Evolutionary conservation across 2,797 vertebrate genomes (phyloP).

Genomic region (Micrastur ruficollis): DNA sequence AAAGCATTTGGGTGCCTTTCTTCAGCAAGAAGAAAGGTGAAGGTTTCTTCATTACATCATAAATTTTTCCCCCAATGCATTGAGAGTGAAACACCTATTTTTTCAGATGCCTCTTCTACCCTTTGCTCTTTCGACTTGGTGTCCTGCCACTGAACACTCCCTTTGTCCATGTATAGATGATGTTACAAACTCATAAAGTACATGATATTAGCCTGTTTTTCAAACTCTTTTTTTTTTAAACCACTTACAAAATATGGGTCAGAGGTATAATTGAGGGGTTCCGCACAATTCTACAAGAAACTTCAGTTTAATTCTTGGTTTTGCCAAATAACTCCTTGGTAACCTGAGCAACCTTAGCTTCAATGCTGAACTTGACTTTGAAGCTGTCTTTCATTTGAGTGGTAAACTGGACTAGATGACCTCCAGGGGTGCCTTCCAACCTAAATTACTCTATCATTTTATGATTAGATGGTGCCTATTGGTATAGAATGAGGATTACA

Average conservation of each 20-base stretch:
- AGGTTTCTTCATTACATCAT: not conserved
- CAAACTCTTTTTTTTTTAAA: not conserved
- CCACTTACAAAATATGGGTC: not conserved
- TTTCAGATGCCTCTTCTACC: not conserved
- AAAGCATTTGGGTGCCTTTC: not conserved
- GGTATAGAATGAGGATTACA: not conserved
- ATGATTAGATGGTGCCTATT: not conserved
- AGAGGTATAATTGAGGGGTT: not conserved
- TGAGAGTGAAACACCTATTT: not conserved
- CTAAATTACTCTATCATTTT: not conserved
- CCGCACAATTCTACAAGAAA: not conserved
- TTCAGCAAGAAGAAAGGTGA: not conserved
- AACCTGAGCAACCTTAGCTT: not conserved
- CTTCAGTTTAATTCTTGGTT: not conserved
- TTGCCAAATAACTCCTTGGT: not conserved
- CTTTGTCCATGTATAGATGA: not conserved
- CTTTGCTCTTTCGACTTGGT: not conserved
- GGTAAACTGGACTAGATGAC: not conserved
- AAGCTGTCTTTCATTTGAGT: not conserved
- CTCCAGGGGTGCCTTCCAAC: not conserved
- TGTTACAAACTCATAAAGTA: not conserved
- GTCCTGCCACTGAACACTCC: not conserved
- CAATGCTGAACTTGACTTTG: not conserved
- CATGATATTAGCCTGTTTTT: not conserved
- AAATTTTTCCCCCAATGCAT: not conserved